These are phyloP conservation scores for Yponomeuta sedellus DNA, from an alignment of 2,888 invertebrate genomes.

Conservation along the genomic window DNA sequence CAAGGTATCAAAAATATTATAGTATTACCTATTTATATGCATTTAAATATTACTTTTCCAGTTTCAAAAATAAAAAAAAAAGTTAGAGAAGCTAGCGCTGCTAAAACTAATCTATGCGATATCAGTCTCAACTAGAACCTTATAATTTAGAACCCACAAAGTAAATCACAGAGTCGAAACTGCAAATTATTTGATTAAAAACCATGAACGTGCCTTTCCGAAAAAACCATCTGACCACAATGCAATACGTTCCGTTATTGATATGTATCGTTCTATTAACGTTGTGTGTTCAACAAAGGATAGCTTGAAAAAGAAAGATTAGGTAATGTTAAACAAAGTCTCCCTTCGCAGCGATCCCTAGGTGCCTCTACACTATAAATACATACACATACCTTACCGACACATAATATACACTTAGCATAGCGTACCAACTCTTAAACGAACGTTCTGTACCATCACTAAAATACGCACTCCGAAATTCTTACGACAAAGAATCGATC, in stretches of 20 bases:
- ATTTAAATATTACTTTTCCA: constrained; percentile 37
- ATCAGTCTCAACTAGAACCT: constrained; percentile 76
- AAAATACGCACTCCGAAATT: constrained; percentile 57
- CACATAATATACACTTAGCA: constrained; percentile 36
- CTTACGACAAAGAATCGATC: constrained; percentile 60
- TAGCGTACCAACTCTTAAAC: constrained; percentile 36
- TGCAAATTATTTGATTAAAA: constrained; percentile 68
- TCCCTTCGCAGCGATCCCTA: constrained; percentile 67
- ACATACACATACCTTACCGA: constrained; percentile 53
- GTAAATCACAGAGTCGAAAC: constrained; percentile 74
- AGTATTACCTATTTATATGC: constrained; percentile 33
- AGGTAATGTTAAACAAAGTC: constrained; percentile 49
- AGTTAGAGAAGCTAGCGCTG: constrained; percentile 71
- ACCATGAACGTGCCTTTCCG: constrained; percentile 49
- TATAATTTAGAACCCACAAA: constrained; percentile 75
- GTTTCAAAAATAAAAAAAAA: constrained; percentile 54
- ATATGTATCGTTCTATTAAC: constrained; percentile 73
- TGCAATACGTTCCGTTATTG: constrained; percentile 59
- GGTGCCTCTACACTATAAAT: constrained; percentile 52
- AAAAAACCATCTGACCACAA: constrained; percentile 53
- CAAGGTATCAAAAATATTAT: constrained; percentile 60
- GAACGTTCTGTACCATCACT: constrained; percentile 10
- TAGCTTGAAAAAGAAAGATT: constrained; percentile 50
- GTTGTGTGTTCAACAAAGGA: constrained; percentile 43
- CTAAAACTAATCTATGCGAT: constrained; percentile 76